Evolutionary conservation across 2,113 vertebrate species (phyloP), one percentile per base, ranked within the genome.

Genomic region (Actinemys pallida): DNA sequence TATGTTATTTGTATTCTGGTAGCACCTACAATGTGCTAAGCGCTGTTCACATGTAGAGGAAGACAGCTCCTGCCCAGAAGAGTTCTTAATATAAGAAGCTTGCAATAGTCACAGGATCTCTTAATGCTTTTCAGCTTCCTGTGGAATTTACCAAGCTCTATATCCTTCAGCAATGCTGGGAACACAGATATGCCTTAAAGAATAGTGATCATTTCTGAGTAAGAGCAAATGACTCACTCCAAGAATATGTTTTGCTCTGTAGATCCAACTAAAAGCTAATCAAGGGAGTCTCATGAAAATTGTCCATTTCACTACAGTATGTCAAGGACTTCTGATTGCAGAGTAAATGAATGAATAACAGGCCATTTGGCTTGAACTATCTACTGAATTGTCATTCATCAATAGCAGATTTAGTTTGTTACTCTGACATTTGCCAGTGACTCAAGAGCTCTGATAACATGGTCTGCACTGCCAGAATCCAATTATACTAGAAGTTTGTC

Each of bases 291-390:
- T 27, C 57, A 39, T 14, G 39, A 29, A 39, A 5, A 13, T 81
- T 42, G 76, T 75, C 86, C 25, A 72, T 96, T 92, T 96, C 49
- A 72, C 22, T 83, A 52, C 50, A 94, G 84, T 78, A 78, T 78
- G 42, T 92, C 65, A 85, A 89, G 27, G 72, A 86, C 47, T 84
- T 85, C 42, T 35, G 19, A 39, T 57, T 85, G 82, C 75, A 89
- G 93, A 89, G 47, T 87, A 93, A 85, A 94, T 83, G 19, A 92
- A 93, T 90, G 25, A 81, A 93, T 57, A 76, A 91, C 31, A 65
- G 50, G 93, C 93, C 92, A 76, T 81, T 95, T 75, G 91, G 69
- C 79, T 91, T 86, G 84, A 95, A 94, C n/a, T 65, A 83, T 93
- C 80, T 54, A 39, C 53, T 52, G 80, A 86, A n/a, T 87, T 87